Evolutionary conservation across 2,113 vertebrate species (phyloP), one percentile per base, ranked within the genome.

Genomic region (Solea solea): DNA sequence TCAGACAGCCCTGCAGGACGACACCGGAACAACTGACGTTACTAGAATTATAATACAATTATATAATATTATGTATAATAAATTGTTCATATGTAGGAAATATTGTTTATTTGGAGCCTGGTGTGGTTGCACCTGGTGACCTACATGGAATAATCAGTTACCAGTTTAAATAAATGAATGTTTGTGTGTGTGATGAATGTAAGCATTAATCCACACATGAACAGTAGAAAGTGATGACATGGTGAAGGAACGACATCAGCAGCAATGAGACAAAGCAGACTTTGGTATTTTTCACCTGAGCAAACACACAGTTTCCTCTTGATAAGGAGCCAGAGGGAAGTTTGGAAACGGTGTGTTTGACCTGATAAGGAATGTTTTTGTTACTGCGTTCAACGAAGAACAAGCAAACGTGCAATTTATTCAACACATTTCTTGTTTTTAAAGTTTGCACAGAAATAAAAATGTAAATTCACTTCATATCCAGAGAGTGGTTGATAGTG

Each of bases 1-100:
- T 96, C 77, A 98, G 91, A 86, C 97, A 98, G 71, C 97, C 96
- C 97, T 98, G 87, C 53, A 5, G 88, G 82, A 34, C 1, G 60
- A 78, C 12, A 70, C 6, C 59, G 63, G 2, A 69, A 15, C 27
- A 2, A 63, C 8, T 16, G 64, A 10, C 27, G 41, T 55, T n/a
- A n/a, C n/a, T n/a, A n/a, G n/a, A n/a, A n/a, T n/a, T n/a, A n/a
- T n/a, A n/a, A n/a, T n/a, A n/a, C n/a, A n/a, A n/a, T n/a, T n/a
- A 44, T 21, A 34, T 34, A 34, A 34, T 2, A 34, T 34, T 34
- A 34, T 34, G 34, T 34, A 34, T 0, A 34, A 34, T 34, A 34
- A 34, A 34, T 34, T 34, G 34, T 3, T 34, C 34, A 34, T 34
- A 34, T 2, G 5, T 34, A 34, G 3, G 34, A 4, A 34, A 34